Percentiles rank a stretch among this genome's conserved stretches.
Evolutionary conservation across 2,888 invertebrate genomes (phyloP).

Genomic region (Drosophila mimetica): DNA sequence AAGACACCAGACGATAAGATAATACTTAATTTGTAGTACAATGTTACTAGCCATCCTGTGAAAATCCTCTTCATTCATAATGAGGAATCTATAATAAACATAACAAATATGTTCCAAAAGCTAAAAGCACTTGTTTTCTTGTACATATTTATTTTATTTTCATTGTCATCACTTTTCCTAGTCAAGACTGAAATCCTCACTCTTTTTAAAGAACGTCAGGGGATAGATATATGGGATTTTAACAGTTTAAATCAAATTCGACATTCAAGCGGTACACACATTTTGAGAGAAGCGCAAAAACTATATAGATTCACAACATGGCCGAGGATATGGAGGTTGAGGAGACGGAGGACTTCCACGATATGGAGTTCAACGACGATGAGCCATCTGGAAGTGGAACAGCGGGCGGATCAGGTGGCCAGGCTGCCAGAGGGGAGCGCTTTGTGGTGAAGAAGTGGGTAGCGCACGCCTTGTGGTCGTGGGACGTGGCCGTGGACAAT

Average conservation of each 20-base stretch:
- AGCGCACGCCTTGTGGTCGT: slow-evolving; percentile 99
- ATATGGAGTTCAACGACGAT: slow-evolving; percentile 82
- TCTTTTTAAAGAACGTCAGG: not conserved
- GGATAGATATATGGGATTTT: not conserved
- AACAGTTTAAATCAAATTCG: not conserved
- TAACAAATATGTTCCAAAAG: too few relatives aligned
- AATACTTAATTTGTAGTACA: too few relatives aligned
- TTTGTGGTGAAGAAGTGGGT: slow-evolving; percentile 99
- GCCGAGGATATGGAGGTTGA: slow-evolving; percentile 91
- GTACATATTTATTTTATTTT: not conserved
- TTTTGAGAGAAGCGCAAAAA: slow-evolving; percentile 1
- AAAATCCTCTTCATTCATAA: too few relatives aligned
- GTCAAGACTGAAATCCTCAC: not conserved
- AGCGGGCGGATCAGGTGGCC: slow-evolving; percentile 81
- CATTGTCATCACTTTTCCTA: not conserved
- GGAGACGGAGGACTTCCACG: slow-evolving; percentile 90
- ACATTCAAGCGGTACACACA: not conserved
- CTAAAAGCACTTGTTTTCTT: not conserved
- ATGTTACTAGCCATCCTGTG: too few relatives aligned
- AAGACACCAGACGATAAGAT: not conserved
- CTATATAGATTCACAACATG: slow-evolving; percentile 8
- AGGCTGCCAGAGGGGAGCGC: slow-evolving; percentile 91
- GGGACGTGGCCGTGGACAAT: slow-evolving; percentile 99
- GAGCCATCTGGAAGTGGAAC: slow-evolving; percentile 82
- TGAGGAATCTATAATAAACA: too few relatives aligned